Base-by-base conservation (phyloP, 2,113 vertebrate genomes). In the Anarrhichthys ocellatus region DNA sequence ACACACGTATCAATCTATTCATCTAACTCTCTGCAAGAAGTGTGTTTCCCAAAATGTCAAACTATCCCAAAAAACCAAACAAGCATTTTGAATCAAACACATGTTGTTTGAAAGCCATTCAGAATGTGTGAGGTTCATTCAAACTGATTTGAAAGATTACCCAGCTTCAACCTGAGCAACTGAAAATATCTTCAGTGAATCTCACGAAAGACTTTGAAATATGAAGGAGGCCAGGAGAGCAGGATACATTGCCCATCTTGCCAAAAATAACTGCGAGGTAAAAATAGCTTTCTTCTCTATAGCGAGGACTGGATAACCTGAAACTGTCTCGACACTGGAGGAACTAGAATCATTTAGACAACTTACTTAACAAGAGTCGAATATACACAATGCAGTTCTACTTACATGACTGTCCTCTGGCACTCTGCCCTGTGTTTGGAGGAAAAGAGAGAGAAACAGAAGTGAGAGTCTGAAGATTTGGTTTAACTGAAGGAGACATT, bases 371-470 rank as follows among this genome's bases (percentile, higher is more conserved):
- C 14, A 27, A 42, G 15, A 79, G 44, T 56, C 20, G 54, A 10
- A 36, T 13, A 27, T 3, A 58, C 13, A 29, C 58, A 44, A 48
- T 14, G 78, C 5, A 48, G 2, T 18, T 40, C 15, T 80, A 94
- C 94, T 94, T 83, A 95, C 94, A 88, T 32, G 78, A n/a, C 63
- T 92, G 81, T 54, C 59, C 87, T 66, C 63, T 34, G 15, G 34
- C 78, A 76, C 58, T 67, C 24, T 67, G 84, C 68, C 76, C 92
- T 94, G 84, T 48, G 59, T 69, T 52, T 67, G 61, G n/a, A 42
- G 14, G 29, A 64, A 24, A 56, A 72, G 11, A 18, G 15, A 32
- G 34, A 34, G 42, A 67, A 32, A 69, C 14, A 70, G 2, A 80
- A 36, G 36, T 87, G 48, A 87, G 81, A 77, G 72, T 81, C n/a